Evolutionary conservation across 1,140 invertebrate genomes (phyloP), one percentile per base, ranked within the genome.

Genomic region (Brachionus asplanchnoidis): DNA sequence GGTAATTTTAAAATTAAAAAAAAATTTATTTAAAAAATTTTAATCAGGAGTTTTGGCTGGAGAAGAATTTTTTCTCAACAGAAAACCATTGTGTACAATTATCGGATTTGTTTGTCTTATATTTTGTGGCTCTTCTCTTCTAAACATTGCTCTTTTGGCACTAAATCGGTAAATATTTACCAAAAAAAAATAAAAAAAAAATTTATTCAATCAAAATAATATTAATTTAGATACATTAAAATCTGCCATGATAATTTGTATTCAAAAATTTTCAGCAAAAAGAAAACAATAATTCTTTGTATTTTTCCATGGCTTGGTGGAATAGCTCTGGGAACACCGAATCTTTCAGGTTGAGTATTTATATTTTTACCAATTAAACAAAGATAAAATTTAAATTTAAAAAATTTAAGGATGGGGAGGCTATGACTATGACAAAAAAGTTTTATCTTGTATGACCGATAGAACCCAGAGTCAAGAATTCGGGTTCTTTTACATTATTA

Each of bases 351-450:
- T 46, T 7, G 44, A 46, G 14, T 50, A 14, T 50, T 60, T 60
- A 56, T n/a, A 1, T 56, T 6, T 56, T 17, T 1, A 17, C 2
- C 20, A 7, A 0, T 36, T 6, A 3, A 36, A 36, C 7, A 36
- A 36, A 36, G 7, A 20, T 60, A 23, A 60, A 20, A 6, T 56
- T 56, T 1, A 56, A 60, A 1, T 20, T 9, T 17, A 20, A 2
- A 5, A 60, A 60, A 60, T 56, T 56, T 23, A n/a, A 46, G 80
- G 80, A 6, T 83, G 80, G 80, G 80, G 80, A 20, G 17, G 60
- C 23, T 68, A 83, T 68, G 80, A 26, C 14, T 83, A 66, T 68
- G 80, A 83, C 60, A 83, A 68, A 46, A 83, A 83, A 26, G 73
- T 50, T 1, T 46, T 77, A 26, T 77, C 73, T 11, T 77, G 73